A percentile compares a stretch with the other conserved stretches of the same genome.
Conservation (phyloP, 2,113 vertebrate genomes). For the Reinhardtius hippoglossoides region DNA sequence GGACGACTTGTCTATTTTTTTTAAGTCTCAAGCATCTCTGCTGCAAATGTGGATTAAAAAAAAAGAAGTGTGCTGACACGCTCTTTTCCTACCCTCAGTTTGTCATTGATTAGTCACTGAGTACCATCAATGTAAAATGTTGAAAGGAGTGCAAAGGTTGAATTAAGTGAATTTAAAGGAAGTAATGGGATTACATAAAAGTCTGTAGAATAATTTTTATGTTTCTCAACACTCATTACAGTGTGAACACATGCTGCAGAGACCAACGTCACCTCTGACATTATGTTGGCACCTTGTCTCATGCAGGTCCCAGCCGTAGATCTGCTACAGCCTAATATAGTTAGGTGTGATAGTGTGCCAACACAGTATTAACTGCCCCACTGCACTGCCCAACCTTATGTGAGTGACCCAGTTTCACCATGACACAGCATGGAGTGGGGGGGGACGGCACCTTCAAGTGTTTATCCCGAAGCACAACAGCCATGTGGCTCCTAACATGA, state of each 20-base stretch:
- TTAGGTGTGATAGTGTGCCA: slow-evolving; percentile 3
- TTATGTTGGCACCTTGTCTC: slow-evolving; percentile 12
- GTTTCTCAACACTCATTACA: no score
- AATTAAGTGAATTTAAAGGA: no score
- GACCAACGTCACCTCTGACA: slow-evolving; percentile 27
- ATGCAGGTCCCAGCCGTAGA: not conserved
- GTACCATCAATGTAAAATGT: not conserved
- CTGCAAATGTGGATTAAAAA: not conserved
- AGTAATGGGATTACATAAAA: no score
- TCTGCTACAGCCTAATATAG: slow-evolving; percentile 41
- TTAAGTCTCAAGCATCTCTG: not conserved
- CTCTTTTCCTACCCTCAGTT: no score
- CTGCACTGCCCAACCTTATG: slow-evolving; percentile 14
- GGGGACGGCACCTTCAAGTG: slow-evolving; percentile 24
- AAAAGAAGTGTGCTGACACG: not conserved
- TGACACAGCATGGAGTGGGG: not conserved
- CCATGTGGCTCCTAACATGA: not conserved
- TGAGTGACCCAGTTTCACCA: slow-evolving; percentile 29
- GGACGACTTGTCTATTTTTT: no score
- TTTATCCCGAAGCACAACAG: slow-evolving; percentile 4
- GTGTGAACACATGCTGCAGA: not conserved
- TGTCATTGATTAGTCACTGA: no score
- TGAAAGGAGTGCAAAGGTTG: not conserved
- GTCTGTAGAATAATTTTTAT: not conserved
- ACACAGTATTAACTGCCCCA: slow-evolving; percentile 27